Evolutionary conservation across 2,113 vertebrate species (phyloP).

Genomic region (Balaeniceps rex): DNA sequence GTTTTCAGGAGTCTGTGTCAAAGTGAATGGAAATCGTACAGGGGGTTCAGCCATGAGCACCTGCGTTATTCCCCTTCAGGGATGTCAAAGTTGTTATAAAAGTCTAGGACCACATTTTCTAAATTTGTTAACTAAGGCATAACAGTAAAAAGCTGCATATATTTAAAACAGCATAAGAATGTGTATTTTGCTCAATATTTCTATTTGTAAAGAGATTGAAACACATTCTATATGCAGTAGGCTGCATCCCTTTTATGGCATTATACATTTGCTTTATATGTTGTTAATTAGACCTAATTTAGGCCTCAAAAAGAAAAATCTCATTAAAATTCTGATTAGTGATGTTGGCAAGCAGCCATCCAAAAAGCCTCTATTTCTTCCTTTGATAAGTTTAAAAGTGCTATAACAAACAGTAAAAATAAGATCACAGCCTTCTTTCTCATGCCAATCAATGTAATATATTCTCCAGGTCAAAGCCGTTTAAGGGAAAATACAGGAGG

Average conservation of each 20-base stretch:
- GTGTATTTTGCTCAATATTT: conserved; percentile 44
- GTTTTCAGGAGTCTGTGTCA: background rate
- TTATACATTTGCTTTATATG: conserved; percentile 63
- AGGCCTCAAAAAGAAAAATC: conserved; percentile 50
- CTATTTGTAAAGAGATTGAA: conserved; percentile 19
- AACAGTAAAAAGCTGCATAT: background rate
- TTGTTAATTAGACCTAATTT: conserved; percentile 72
- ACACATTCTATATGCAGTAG: background rate
- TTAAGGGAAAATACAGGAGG: conserved; percentile 2
- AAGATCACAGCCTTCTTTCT: conserved; percentile 18
- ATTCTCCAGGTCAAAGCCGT: conserved; percentile 34
- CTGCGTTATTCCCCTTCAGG: background rate
- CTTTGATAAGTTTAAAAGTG: conserved; percentile 55
- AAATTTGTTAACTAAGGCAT: background rate
- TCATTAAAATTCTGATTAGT: conserved; percentile 73
- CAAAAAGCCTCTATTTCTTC: conserved; percentile 29
- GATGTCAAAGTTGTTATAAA: background rate
- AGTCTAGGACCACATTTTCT: background rate
- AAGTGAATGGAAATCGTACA: accelerated
- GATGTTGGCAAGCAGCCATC: conserved; percentile 59
- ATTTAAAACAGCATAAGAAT: conserved; percentile 16
- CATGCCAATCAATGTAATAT: conserved; percentile 26
- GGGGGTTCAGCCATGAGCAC: background rate
- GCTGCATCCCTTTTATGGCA: conserved; percentile 9
- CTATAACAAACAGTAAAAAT: conserved; percentile 58